A percentile compares a stretch with the other conserved stretches of the same genome.
phyloP scores from a whole-genome alignment of 1,140 invertebrate species.

The Ptiloglossa arizonensis region DNA sequence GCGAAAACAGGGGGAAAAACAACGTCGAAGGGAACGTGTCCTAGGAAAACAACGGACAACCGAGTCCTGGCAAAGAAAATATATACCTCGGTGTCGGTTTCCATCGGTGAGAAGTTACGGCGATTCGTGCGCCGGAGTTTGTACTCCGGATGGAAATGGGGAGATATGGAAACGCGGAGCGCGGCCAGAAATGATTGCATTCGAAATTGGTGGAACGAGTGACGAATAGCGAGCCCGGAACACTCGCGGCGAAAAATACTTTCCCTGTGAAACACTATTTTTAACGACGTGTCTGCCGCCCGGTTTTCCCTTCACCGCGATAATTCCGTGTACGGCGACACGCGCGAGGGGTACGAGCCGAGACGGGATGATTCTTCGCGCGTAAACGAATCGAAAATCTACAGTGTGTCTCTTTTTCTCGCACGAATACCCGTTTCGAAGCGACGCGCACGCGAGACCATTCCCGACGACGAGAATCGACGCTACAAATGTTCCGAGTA shows the following conservation, averaged over 20 bases:
- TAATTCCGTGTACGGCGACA: background rate
- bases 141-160: background rate
- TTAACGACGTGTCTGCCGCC: conserved; percentile 14
- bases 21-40: conserved; percentile 10
- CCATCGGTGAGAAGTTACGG: background rate
- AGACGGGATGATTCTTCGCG: background rate
- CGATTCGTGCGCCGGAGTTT: background rate
- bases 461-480: no score
- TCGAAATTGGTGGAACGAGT: conserved; percentile 7
- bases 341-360: background rate
- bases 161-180: background rate
- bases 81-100: conserved; percentile 17
- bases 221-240: conserved; percentile 12
- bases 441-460: no score
- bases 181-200: conserved; percentile 24
- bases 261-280: conserved; percentile 2
- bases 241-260: conserved; percentile 1
- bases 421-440: no score
- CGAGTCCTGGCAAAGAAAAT: conserved; percentile 32
- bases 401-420: no score
- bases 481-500: no score
- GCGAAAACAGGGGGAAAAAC: background rate
- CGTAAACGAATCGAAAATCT: no score
- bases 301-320: background rate
- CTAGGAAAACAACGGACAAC: background rate